These are phyloP conservation scores for Willisornis vidua DNA, from an alignment of 2,113 vertebrate species.

Conservation along the genomic window DNA sequence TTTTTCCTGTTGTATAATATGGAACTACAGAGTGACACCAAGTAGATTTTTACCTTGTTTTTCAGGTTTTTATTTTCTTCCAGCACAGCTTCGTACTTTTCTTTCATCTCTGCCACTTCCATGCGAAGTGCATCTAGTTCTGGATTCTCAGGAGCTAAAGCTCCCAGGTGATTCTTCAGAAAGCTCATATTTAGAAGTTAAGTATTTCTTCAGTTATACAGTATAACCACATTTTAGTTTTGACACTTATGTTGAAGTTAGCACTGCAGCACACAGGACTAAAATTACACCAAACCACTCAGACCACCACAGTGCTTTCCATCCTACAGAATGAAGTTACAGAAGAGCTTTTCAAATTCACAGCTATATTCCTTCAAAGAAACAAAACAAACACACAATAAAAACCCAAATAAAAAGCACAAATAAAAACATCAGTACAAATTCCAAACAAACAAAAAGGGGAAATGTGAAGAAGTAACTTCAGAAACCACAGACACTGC, in stretches of 20 bases:
- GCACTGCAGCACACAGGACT: background rate
- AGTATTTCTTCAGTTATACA: slow-evolving; percentile 46
- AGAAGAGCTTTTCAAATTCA: background rate
- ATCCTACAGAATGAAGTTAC: background rate
- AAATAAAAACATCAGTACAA: background rate
- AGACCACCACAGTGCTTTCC: background rate
- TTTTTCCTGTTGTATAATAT: background rate
- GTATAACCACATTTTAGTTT: background rate
- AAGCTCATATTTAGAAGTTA: slow-evolving; percentile 82
- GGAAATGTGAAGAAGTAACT: background rate
- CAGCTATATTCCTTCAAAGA: background rate
- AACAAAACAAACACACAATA: too few relatives aligned
- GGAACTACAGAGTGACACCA: background rate
- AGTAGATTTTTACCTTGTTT: slow-evolving; percentile 79
- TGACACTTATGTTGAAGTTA: background rate
- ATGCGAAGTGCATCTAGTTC: slow-evolving; percentile 83
- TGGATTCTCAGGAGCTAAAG: slow-evolving; percentile 79
- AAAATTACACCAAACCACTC: background rate
- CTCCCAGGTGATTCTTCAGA: slow-evolving; percentile 90
- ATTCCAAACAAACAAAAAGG: background rate
- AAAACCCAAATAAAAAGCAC: background rate
- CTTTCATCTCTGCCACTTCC: slow-evolving; percentile 87
- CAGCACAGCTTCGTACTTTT: slow-evolving; percentile 86
- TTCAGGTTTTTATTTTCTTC: slow-evolving; percentile 93
- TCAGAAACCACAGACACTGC: background rate